Percentiles rank a stretch among this genome's conserved stretches.
phyloP scores from a whole-genome alignment of 2,888 invertebrate genomes.

The Cactoblastis cactorum region DNA sequence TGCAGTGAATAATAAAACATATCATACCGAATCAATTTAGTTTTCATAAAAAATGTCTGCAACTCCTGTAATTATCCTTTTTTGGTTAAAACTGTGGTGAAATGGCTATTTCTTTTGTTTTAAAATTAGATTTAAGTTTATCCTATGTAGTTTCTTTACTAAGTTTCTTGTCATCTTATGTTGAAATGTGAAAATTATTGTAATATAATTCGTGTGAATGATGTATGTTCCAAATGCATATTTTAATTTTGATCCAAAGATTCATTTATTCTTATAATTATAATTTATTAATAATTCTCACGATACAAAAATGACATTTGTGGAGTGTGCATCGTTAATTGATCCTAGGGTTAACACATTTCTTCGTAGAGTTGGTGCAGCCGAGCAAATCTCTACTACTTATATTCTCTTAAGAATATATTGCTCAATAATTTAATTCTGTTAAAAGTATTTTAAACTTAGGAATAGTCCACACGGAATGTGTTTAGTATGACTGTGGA shows the following conservation, averaged over 20 bases:
- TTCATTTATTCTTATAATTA: conserved; percentile 61
- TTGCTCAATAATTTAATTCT: conserved; percentile 78
- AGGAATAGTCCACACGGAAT: conserved; percentile 66
- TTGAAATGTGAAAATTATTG: conserved; percentile 64
- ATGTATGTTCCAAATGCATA: conserved; percentile 73
- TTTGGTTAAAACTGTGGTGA: conserved; percentile 53
- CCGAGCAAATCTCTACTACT: conserved; percentile 77
- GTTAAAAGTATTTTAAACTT: conserved; percentile 74
- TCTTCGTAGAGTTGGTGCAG: conserved; percentile 76
- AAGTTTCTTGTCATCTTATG: conserved; percentile 68
- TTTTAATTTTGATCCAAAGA: conserved; percentile 77
- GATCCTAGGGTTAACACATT: conserved; percentile 67
- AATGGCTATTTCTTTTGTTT: conserved; percentile 70
- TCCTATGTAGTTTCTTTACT: conserved; percentile 50
- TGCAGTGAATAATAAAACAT: conserved; percentile 75
- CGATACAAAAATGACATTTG: conserved; percentile 69
- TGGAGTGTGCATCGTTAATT: conserved; percentile 76
- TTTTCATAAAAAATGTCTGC: conserved; percentile 53
- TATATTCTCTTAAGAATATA: conserved; percentile 75
- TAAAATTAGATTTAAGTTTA: conserved; percentile 74
- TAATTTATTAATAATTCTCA: conserved; percentile 54
- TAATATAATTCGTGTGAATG: conserved; percentile 65
- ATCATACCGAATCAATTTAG: conserved; percentile 69
- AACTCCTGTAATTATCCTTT: conserved; percentile 54
- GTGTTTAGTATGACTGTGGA: conserved; percentile 63